Conservation (phyloP, 2,888 invertebrate species). For the Chydorus sphaericus region DNA sequence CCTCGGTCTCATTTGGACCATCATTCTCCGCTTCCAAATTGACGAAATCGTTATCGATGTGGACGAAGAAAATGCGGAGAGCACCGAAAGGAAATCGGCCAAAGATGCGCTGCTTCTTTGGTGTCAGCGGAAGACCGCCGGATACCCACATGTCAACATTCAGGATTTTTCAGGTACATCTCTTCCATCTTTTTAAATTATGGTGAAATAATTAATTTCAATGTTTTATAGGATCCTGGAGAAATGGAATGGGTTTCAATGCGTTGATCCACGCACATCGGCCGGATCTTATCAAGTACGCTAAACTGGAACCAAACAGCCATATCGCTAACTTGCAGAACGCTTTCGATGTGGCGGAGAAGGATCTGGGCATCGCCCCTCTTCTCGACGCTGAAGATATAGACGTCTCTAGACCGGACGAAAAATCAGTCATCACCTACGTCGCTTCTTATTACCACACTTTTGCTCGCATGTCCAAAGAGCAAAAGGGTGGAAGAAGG, state of each 20-base stretch:
- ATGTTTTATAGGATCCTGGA: slow-evolving; percentile 61
- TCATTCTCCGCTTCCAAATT: slow-evolving; percentile 96
- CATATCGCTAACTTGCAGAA: slow-evolving; percentile 93
- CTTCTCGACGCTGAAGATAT: slow-evolving; percentile 93
- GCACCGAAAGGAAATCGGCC: slow-evolving; percentile 94
- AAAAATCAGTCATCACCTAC: slow-evolving; percentile 97
- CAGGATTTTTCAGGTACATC: slow-evolving; percentile 57
- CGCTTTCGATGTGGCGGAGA: slow-evolving; percentile 89
- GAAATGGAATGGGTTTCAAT: slow-evolving; percentile 93
- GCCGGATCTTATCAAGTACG: slow-evolving; percentile 86
- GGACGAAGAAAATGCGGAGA: slow-evolving; percentile 89
- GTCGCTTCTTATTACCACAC: slow-evolving; percentile 98
- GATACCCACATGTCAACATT: slow-evolving; percentile 77
- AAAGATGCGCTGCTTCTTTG: slow-evolving; percentile 95
- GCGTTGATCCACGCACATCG: slow-evolving; percentile 95
- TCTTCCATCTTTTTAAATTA: background rate
- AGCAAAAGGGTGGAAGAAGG: slow-evolving; percentile 90
- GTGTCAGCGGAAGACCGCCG: slow-evolving; percentile 96
- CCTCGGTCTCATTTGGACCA: slow-evolving; percentile 97
- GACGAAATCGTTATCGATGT: slow-evolving; percentile 96
- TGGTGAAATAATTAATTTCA: background rate
- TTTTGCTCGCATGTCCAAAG: slow-evolving; percentile 97
- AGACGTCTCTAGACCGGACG: slow-evolving; percentile 84
- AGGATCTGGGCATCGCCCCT: slow-evolving; percentile 79
- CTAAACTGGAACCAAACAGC: slow-evolving; percentile 56